Conservation (phyloP, 2,888 invertebrate species). For the Antheraea assamensis region DNA sequence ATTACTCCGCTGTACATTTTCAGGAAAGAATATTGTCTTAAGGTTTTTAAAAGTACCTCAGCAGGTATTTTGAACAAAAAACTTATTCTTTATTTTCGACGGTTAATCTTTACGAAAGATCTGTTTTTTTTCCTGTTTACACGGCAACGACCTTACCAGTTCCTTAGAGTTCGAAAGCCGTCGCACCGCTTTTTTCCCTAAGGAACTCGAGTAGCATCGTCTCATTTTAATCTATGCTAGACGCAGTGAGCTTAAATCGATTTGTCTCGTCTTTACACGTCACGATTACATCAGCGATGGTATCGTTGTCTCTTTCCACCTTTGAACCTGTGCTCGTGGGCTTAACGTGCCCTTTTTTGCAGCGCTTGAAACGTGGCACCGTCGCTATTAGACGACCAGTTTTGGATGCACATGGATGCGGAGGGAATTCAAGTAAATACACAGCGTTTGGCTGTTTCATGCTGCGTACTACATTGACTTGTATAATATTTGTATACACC, state of each 20-base stretch:
- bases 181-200: constrained; percentile 50
- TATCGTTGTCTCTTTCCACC: constrained; percentile 52
- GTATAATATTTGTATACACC: constrained; percentile 10
- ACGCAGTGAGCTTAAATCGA: constrained; percentile 60
- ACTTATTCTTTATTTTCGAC: constrained; percentile 25
- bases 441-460: not conserved
- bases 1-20: not conserved
- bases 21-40: not conserved
- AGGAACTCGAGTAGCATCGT: constrained; percentile 47
- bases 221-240: constrained; percentile 60
- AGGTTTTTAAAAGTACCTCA: not conserved
- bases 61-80: not conserved
- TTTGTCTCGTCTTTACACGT: constrained; percentile 70
- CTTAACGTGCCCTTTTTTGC: constrained; percentile 67
- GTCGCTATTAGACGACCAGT: constrained; percentile 16
- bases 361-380: constrained; percentile 31
- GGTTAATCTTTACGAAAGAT: constrained; percentile 62
- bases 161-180: constrained; percentile 41
- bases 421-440: constrained; percentile 3
- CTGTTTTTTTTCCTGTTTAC: constrained; percentile 61
- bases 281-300: constrained; percentile 48
- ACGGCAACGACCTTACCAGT: constrained; percentile 69
- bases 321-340: constrained; percentile 62
- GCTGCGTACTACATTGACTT: not conserved
- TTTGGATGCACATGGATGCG: constrained; percentile 1